Evolutionary conservation across 2,113 vertebrate species (phyloP), one percentile per base, ranked within the genome.

Genomic region (Bubo scandiacus): DNA sequence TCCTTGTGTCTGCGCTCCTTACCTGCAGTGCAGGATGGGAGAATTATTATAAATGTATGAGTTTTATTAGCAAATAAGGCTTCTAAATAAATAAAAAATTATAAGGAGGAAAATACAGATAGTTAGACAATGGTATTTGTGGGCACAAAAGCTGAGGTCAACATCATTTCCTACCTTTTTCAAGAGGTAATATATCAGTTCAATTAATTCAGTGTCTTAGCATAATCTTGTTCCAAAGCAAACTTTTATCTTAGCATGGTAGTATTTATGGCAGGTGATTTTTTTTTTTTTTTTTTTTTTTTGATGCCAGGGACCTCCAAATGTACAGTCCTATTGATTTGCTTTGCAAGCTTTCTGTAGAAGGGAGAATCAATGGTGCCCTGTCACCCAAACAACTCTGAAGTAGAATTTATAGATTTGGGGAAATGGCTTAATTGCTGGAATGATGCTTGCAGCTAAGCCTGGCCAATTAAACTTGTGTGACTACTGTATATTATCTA

Each of bases 321-420:
- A 83, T 70, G 79, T 93, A 77, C 71, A 62, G 68, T 38, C 20
- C 54, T 91, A 95, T 90, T 81, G 93, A 96, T 96, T 68, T 96
- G 88, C 92, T 92, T 94, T 90, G 87, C 92, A 86, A 88, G 93
- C 94, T 93, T 88, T 93, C 79, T 81, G 75, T 59, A 87, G 82
- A 83, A 83, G 59, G 38, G 78, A 74, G 71, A 88, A 97, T 97
- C 82, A 10, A 93, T 97, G 71, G 30, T 90, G 45, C 32, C 38
- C 74, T 92, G 90, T 88, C 81, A 94, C 74, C 92, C 82, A 67
- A 86, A 90, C 82, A 90, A n/a, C 85, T 88, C 82, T 92, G 79
- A 90, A 88, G 75, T 20, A 73, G 58, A 83, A 96, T 93, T 70
- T 96, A 94, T 92, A 83, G 92, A 94, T 96, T 72, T 88, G 43